phyloP scores from a whole-genome alignment of 1,140 invertebrate genomes.

The Drosophila aff. region DNA sequence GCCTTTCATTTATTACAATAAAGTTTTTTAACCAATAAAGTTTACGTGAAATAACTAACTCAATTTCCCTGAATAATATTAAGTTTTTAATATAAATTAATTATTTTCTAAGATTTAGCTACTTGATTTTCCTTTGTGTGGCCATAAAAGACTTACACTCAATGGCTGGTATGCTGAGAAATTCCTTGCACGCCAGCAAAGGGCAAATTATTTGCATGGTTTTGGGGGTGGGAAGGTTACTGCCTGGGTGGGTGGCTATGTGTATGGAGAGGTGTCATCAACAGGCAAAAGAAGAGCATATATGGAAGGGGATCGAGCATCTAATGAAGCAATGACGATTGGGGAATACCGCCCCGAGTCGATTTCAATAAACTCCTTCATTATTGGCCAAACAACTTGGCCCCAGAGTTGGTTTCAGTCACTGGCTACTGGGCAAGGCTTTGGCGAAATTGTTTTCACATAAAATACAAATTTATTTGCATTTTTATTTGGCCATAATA shows the following conservation, averaged over 20 bases:
- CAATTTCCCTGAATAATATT: background rate
- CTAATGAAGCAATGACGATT: constrained; percentile 73
- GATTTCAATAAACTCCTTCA: constrained; percentile 81
- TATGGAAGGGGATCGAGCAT: constrained; percentile 11
- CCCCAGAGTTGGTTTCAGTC: constrained; percentile 33
- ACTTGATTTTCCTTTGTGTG: constrained; percentile 20
- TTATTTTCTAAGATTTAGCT: too few species aligned
- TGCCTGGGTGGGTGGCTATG: background rate
- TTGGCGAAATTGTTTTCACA: constrained; percentile 78
- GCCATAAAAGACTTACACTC: constrained; percentile 68
- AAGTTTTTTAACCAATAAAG: too few species aligned
- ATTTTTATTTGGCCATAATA: constrained; percentile 81
- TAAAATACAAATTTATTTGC: constrained; percentile 83
- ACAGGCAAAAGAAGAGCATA: constrained; percentile 24
- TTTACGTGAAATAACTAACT: background rate
- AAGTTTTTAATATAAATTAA: background rate
- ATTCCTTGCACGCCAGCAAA: constrained; percentile 69
- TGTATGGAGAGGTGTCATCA: constrained; percentile 49
- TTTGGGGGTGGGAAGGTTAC: constrained; percentile 4
- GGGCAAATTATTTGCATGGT: constrained; percentile 70
- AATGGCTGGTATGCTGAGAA: constrained; percentile 62
- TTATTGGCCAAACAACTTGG: constrained; percentile 56
- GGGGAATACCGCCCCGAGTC: constrained; percentile 54
- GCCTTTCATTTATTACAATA: background rate
- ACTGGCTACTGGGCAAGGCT: constrained; percentile 53